Evolutionary conservation across 2,888 invertebrate species (phyloP), one percentile per base, ranked within the genome.

Genomic region (Xestia ashworthii): DNA sequence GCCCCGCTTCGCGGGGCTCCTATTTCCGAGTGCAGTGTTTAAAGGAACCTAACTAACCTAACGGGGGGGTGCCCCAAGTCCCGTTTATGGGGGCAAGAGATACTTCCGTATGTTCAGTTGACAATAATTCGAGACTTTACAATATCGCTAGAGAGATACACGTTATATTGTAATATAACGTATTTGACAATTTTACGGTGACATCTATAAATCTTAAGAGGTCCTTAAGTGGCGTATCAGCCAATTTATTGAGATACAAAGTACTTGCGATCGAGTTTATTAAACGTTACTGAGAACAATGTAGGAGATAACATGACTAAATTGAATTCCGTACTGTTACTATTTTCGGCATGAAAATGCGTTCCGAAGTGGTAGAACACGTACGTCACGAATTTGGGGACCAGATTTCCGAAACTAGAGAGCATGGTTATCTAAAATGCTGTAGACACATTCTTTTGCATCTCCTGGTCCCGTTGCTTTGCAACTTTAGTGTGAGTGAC

Each of bases 401-500:
- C 66, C 46, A 11, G 11, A 73, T 25, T 66, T 44, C 32, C 16
- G 41, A 25, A 19, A 22, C 14, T 8, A 70, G 6, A 32, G 19
- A 25, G 55, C 77, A 48, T 5, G 44, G 55, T n/a, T 64, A 66
- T 55, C 44, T 46, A n/a, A 71, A 60, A 60, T 22, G 22, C 19
- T 32, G 22, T 38, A 19, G 48, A 8, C 19, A 38, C 72, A 68
- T 60, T 75, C 12, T 25, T 32, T 5, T 6, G 9, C 48, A 69
- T 25, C 25, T 32, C 32, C 8, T 53, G 44, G 1, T 77, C 25
- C 11, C 3, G 38, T 50, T 67, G 25, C 25, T 76, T 85, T 86
- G 86, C 83, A 83, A 86, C 86, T 85, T 86, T 74, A 78, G 71
- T 72, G 68, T 25, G 66, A 72, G 70, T 58, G 71, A 64, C 19